Evolutionary conservation across 2,888 invertebrate genomes (phyloP).

Genomic region (Dioctria rufipes): DNA sequence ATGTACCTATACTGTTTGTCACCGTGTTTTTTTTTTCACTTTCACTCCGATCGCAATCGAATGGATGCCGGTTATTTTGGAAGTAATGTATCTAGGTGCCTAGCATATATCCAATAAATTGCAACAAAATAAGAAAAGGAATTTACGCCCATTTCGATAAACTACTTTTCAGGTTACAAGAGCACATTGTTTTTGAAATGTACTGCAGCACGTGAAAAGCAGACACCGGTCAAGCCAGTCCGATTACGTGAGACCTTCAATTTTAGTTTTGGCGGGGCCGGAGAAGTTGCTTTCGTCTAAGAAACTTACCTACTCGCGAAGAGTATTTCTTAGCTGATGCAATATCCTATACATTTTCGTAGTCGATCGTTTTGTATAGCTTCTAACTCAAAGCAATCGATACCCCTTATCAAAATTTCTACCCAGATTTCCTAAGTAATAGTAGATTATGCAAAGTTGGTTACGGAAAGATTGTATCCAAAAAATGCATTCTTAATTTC

Average conservation of each 20-base stretch:
- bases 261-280: conserved; percentile 38
- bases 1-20: not conserved
- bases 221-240: conserved; percentile 33
- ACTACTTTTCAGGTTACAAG: not conserved
- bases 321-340: conserved; percentile 5
- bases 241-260: conserved; percentile 30
- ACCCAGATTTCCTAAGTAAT: no score
- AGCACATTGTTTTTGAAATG: not conserved
- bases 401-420: not conserved
- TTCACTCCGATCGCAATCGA: not conserved
- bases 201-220: conserved; percentile 27
- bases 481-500: no score
- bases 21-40: not conserved
- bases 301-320: not conserved
- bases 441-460: no score
- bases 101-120: no score
- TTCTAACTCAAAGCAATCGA: no score
- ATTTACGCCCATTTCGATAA: not conserved
- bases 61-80: not conserved
- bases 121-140: not conserved
- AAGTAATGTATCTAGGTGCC: not conserved
- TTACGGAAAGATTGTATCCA: no score
- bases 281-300: conserved; percentile 30
- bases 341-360: conserved; percentile 18
- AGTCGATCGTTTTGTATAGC: not conserved